These are phyloP conservation scores for Tylochromis polylepis DNA, from an alignment of 2,113 vertebrate species.

Conservation along the genomic window DNA sequence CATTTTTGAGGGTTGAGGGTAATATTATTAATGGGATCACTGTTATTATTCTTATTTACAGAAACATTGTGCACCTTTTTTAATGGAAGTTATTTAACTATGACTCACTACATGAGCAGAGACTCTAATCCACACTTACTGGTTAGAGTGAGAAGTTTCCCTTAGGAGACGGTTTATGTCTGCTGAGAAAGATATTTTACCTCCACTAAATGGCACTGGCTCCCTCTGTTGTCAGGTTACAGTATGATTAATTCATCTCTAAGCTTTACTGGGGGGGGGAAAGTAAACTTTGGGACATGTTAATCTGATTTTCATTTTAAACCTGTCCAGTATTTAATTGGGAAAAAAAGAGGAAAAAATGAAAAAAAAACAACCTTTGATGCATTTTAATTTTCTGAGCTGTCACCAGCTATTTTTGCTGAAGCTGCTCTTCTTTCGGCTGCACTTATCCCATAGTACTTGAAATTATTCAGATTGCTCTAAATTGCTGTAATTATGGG, in stretches of 20 bases:
- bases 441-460: neutral
- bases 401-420: neutral
- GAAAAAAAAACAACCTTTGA: neutral
- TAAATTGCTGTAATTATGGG: constrained; percentile 47
- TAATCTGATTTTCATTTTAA: neutral
- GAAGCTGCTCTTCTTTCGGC: neutral
- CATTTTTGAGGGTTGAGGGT: neutral
- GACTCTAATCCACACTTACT: neutral
- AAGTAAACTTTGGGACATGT: neutral
- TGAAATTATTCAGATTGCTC: constrained; percentile 35
- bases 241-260: neutral
- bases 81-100: neutral
- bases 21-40: neutral
- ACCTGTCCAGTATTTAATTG: neutral
- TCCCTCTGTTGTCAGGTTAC: constrained; percentile 50
- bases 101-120: neutral
- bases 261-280: neutral
- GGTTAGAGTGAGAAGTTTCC: neutral
- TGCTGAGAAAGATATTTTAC: neutral
- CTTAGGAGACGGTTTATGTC: neutral
- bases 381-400: neutral
- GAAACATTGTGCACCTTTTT: neutral
- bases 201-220: constrained; percentile 3
- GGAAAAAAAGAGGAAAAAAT: rapidly evolving
- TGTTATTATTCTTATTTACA: neutral